Base-by-base conservation (phyloP, 2,888 invertebrate species). In the Yponomeuta sedellus region DNA sequence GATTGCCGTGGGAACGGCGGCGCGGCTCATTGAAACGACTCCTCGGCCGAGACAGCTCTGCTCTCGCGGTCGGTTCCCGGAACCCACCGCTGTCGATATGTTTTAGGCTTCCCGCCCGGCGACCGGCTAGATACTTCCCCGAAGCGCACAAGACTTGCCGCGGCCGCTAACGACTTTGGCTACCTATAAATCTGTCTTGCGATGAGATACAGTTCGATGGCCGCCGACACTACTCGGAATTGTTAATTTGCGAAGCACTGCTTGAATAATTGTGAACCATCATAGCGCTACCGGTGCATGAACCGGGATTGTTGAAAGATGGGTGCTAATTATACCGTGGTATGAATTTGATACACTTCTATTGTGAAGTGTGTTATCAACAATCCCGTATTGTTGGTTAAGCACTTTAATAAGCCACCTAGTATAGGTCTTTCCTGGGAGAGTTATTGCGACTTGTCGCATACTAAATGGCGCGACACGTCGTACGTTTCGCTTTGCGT, bases 171-270 rank as follows among this genome's bases (percentile, higher is more conserved):
- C 77, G 72, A 73, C 62, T 62, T 76, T 77, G 72, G 73, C 72
- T 73, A 69, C 71, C 76, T 73, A 84, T 85, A 84, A 84, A 85
- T 84, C 82, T 83, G 80, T 83, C 83, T 70, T 74, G 70, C 71
- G 74, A 73, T 34, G 34, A 34, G 34, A 34, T 74, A 71, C 70
- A 77, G 81, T 78, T 78, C 78, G 77, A 75, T 75, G 80, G 71
- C 76, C 62, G 62, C 34, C 34, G 34, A 34, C 34, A 8, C 34
- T 34, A 34, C 34, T 34, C 8, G 34, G 34, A 34, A 22, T 22
- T 59, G 59, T 22, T 59, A 40, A 62, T 62, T 25, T 39, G 62
- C n/a, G 19, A 59, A 59, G 20, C 62, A 39, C 39, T 62, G 62
- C 39, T 34, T 2, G 34, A 34, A 34, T 34, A 34, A 34, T 34